Conservation (phyloP, 2,113 vertebrate species). For the Triplophysa siluroides region DNA sequence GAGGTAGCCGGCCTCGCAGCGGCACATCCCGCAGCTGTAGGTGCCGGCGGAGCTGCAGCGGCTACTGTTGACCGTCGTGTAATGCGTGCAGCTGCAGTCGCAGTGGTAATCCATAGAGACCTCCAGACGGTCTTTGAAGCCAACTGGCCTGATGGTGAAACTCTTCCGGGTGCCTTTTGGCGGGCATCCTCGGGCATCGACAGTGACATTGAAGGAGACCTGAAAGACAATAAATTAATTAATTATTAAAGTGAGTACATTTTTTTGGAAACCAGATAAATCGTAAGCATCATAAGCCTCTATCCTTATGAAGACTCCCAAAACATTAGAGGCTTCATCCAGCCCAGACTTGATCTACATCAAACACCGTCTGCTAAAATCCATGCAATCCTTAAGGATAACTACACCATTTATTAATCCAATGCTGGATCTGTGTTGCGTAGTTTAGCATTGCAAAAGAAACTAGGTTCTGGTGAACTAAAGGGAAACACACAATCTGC, state of each 20-base stretch:
- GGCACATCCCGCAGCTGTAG: slow-evolving; percentile 84
- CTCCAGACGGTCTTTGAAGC: slow-evolving; percentile 90
- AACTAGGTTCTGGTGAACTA: not conserved
- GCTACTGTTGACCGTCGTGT: slow-evolving; percentile 70
- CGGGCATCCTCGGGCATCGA: slow-evolving; percentile 86
- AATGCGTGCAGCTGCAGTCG: slow-evolving; percentile 79
- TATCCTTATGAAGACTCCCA: slow-evolving; percentile 56
- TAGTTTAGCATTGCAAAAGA: too few relatives aligned
- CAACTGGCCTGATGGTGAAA: slow-evolving; percentile 90
- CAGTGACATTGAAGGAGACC: slow-evolving; percentile 88
- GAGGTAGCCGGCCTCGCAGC: slow-evolving; percentile 83
- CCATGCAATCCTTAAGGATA: not conserved
- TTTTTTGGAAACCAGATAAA: slow-evolving; percentile 34
- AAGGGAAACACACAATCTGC: not conserved
- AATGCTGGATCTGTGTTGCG: not conserved
- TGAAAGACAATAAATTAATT: slow-evolving; percentile 31
- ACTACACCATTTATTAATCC: not conserved
- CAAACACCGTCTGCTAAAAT: not conserved
- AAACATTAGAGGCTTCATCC: not conserved
- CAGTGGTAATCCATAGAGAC: slow-evolving; percentile 84
- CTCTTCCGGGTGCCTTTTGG: slow-evolving; percentile 61
- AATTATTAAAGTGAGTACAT: not conserved
- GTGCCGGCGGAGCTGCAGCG: slow-evolving; percentile 86
- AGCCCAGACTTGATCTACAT: slow-evolving; percentile 23
- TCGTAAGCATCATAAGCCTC: slow-evolving; percentile 17